Evolutionary conservation across 30 jellyfish, hydroid and myxozoan species (phyloP).

Genomic region (Mastigias papua): DNA sequence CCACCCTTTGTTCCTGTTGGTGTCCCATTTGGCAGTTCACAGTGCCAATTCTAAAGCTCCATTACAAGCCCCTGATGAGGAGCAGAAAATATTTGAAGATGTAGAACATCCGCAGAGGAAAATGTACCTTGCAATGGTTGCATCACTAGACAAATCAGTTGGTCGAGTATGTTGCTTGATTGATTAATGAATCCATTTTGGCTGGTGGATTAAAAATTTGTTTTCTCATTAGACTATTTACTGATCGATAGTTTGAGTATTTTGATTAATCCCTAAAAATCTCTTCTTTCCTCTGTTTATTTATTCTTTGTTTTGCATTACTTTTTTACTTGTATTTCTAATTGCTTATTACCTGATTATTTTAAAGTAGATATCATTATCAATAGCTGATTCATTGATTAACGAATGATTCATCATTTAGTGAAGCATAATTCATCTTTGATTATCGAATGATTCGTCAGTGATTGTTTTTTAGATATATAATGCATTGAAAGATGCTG

Average conservation of each 20-base stretch:
- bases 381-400: background rate
- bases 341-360: background rate
- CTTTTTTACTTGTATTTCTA: too few species aligned
- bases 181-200: too few species aligned
- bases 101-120: slow-evolving; percentile 52
- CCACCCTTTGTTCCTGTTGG: slow-evolving; percentile 69
- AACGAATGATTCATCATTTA: background rate
- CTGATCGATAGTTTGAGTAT: background rate
- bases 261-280: background rate
- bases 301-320: too few species aligned
- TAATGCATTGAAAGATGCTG: slow-evolving; percentile 64
- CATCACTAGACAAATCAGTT: slow-evolving; percentile 69
- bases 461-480: slow-evolving; percentile 56
- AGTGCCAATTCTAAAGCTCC: slow-evolving; percentile 79
- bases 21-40: slow-evolving; percentile 79
- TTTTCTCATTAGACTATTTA: background rate
- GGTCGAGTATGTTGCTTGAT: slow-evolving; percentile 65
- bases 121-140: slow-evolving; percentile 66
- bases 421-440: background rate
- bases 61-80: slow-evolving; percentile 80
- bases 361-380: background rate
- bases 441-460: background rate
- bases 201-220: background rate
- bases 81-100: slow-evolving; percentile 19
- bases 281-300: background rate